Percentiles rank a stretch among this genome's conserved stretches.
Conservation (phyloP, 2,113 vertebrate genomes). For the Balaeniceps rex region DNA sequence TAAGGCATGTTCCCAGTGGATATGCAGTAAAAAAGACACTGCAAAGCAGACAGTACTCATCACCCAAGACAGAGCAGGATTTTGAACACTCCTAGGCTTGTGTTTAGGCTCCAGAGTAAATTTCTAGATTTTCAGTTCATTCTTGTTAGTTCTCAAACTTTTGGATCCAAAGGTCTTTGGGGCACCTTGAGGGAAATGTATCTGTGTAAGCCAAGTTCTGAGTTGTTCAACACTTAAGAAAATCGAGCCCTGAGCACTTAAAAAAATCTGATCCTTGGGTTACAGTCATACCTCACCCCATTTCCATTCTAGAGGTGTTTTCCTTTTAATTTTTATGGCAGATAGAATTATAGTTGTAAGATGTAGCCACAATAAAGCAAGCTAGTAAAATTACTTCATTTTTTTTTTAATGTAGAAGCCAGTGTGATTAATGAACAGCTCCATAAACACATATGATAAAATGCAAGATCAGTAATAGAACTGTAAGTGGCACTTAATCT, state of each 20-base stretch:
- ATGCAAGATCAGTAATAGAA: neutral
- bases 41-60: neutral
- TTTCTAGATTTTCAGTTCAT: neutral
- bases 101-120: neutral
- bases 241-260: neutral
- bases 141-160: neutral
- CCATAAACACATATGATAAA: neutral
- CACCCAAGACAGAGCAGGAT: neutral
- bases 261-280: neutral
- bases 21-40: neutral
- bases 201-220: neutral
- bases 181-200: neutral
- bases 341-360: neutral
- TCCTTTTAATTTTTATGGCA: neutral
- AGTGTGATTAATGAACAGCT: neutral
- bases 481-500: neutral
- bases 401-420: neutral
- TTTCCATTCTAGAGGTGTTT: neutral
- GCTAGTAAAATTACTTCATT: neutral
- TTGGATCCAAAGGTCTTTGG: neutral
- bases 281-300: neutral
- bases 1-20: neutral
- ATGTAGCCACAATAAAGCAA: neutral
- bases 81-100: neutral
- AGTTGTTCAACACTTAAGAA: neutral